Evolutionary conservation across 2,113 vertebrate genomes (phyloP), one percentile per base, ranked within the genome.

Genomic region (Cromileptes altivelis): DNA sequence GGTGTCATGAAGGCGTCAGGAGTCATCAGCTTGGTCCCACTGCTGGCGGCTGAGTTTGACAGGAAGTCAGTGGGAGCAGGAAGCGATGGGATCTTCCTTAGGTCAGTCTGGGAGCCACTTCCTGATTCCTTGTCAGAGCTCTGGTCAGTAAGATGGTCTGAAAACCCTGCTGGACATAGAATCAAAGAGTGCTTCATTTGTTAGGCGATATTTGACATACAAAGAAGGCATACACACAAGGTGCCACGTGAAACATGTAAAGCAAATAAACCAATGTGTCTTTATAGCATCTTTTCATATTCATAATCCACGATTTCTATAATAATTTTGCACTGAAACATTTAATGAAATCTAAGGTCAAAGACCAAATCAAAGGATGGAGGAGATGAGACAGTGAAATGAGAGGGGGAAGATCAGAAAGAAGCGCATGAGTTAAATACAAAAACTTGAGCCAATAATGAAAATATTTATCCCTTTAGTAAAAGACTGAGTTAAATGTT

Each of bases 1-100:
- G 98, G 97, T 53, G 97, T 99, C 98, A 99, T 98, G 92, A 99
- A 99, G 10, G 98, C 98, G 10, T 99, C 98, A 0, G 98, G 98
- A 68, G 98, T 99, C 98, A 99, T 99, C 80, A 99, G 91, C 84
- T 99, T 99, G 25, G 97, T 88, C 2, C 96, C 96, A 2, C 89
- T 95, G 33, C 94, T 63, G 12, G 64, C 6, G 3, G 21, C 67
- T 0, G 86, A 93, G 57, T 96, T 94, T 7, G 96, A 95, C 6
- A 99, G 94, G 73, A 99, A 99, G 90, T 99, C 97, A 3, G 96
- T 92, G 0, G 98, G 97, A 4, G 96, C 94, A 0, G 98, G 97
- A 62, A 99, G 96, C 0, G 97, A 96, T 0, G 97, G 86, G 1
- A 98, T 97, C 17, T 97, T 97, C 17, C 95, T 96, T 42, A 98